These are phyloP conservation scores for Chionoecetes opilio DNA, from an alignment of 1,140 invertebrate species.

Conservation along the genomic window DNA sequence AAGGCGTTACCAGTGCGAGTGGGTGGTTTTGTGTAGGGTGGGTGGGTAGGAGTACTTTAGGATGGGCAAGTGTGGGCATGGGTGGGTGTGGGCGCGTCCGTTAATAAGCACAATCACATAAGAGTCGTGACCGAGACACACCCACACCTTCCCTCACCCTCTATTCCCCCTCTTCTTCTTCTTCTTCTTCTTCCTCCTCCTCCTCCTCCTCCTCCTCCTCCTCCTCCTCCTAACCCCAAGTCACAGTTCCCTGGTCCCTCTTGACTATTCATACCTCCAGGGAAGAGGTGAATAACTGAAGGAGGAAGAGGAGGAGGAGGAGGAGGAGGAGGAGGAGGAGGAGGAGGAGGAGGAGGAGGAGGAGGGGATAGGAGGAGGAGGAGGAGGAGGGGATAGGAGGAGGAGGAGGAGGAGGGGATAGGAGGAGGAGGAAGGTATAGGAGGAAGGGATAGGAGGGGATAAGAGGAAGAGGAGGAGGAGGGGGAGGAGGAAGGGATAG, in stretches of 20 bases:
- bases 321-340: too few species aligned
- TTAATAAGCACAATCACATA: not conserved
- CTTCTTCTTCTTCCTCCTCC: not conserved
- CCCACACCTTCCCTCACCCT: not conserved
- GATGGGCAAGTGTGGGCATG: not conserved
- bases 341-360: too few species aligned
- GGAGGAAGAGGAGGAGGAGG: not conserved
- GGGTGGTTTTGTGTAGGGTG: not conserved
- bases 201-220: not conserved
- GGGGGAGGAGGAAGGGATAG: too few species aligned
- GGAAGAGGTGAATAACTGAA: conserved; percentile 5
- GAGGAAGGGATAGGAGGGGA: too few species aligned
- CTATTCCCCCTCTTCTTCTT: not conserved
- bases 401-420: too few species aligned
- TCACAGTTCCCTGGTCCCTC: not conserved
- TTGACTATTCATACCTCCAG: not conserved
- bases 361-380: too few species aligned
- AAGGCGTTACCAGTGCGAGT: not conserved
- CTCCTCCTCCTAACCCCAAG: not conserved
- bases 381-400: too few species aligned
- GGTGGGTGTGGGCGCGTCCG: not conserved
- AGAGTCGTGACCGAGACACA: not conserved
- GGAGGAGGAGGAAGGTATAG: too few species aligned
- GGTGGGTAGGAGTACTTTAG: not conserved
- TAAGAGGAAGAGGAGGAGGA: too few species aligned